phyloP scores from a whole-genome alignment of 2,888 invertebrate species.

The Parelbella ahira region DNA sequence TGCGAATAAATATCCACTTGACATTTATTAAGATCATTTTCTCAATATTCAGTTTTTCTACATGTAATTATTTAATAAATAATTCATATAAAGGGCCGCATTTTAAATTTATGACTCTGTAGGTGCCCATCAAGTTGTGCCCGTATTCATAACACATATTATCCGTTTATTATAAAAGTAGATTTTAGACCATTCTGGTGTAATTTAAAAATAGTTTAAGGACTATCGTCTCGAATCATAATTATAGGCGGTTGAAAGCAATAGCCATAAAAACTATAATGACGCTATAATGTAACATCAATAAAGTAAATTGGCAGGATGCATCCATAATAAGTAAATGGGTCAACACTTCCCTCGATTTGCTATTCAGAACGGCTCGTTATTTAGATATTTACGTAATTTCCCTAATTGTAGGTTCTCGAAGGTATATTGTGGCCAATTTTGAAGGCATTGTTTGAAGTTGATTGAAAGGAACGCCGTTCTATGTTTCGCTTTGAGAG shows the following conservation, averaged over 20 bases:
- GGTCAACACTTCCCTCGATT: slow-evolving; percentile 53
- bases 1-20: slow-evolving; percentile 1
- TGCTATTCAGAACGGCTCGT: slow-evolving; percentile 32
- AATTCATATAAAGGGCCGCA: slow-evolving; percentile 29
- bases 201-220: slow-evolving; percentile 75
- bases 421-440: slow-evolving; percentile 22
- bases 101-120: slow-evolving; percentile 46
- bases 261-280: slow-evolving; percentile 70
- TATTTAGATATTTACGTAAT: slow-evolving; percentile 25
- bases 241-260: slow-evolving; percentile 68
- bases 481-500: slow-evolving; percentile 35
- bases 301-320: slow-evolving; percentile 77
- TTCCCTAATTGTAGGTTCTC: slow-evolving; percentile 34
- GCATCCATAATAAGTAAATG: slow-evolving; percentile 62
- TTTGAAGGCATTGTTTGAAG: slow-evolving; percentile 20
- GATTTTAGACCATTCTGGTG: slow-evolving; percentile 54
- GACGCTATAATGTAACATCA: slow-evolving; percentile 70
- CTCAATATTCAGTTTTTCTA: slow-evolving; percentile 1
- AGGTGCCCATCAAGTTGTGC: slow-evolving; percentile 60
- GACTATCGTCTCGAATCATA: slow-evolving; percentile 60
- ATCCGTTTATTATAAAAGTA: slow-evolving; percentile 57
- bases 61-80: slow-evolving; percentile 41
- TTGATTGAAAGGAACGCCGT: slow-evolving; percentile 28
- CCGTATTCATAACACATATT: slow-evolving; percentile 39
- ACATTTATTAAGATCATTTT: neutral